A percentile compares a stretch with the other conserved stretches of the same genome.
phyloP scores from a whole-genome alignment of 2,797 vertebrate species.

The Tangara arthus region DNA sequence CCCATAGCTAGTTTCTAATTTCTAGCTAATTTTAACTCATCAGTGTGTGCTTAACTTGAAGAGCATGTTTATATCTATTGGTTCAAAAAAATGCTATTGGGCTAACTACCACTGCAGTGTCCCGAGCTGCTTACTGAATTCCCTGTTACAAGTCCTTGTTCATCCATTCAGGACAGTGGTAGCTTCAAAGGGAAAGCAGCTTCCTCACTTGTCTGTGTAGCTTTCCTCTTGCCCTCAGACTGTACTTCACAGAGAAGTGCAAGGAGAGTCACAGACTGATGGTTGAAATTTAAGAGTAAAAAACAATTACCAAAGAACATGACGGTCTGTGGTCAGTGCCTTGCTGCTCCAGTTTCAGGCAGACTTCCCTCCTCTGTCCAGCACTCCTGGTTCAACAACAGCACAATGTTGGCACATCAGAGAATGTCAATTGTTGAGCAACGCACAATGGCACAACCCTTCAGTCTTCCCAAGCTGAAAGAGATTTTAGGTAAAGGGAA shows the following conservation, averaged over 20 bases:
- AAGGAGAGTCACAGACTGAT: not conserved
- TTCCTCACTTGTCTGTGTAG: not conserved
- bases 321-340: not conserved
- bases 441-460: not conserved
- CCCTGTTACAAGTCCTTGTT: not conserved
- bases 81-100: not conserved
- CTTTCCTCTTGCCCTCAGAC: not conserved
- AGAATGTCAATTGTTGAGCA: not conserved
- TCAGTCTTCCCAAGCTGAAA: not conserved
- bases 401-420: not conserved
- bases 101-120: not conserved
- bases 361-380: not conserved
- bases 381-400: not conserved
- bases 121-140: not conserved
- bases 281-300: not conserved
- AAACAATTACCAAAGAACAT: not conserved
- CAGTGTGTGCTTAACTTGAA: not conserved
- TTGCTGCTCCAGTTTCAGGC: not conserved
- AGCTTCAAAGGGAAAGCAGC: not conserved
- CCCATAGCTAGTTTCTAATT: not conserved
- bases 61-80: not conserved
- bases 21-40: constrained; percentile 1
- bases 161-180: not conserved
- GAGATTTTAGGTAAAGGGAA: not conserved
- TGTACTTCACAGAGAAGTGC: not conserved